phyloP scores from a whole-genome alignment of 2,113 vertebrate genomes.

The Lanius collurio region DNA sequence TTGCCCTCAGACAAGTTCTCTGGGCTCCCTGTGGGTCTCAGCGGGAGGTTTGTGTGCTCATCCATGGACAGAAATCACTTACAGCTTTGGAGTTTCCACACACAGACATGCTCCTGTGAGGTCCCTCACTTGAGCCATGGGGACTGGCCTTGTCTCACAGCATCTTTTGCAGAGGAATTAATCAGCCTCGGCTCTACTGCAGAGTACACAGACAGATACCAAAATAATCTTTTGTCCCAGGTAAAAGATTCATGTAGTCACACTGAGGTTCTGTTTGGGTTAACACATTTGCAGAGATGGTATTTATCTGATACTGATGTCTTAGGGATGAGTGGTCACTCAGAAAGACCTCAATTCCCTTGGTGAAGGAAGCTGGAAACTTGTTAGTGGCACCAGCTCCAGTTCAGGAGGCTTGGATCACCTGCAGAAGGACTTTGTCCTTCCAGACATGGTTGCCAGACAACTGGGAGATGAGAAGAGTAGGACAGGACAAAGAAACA shows the following conservation, averaged over 20 bases:
- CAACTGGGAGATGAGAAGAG: neutral
- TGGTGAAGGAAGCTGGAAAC: neutral
- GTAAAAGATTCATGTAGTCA: neutral
- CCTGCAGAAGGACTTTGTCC: neutral
- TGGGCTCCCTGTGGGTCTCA: neutral
- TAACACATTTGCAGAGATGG: neutral
- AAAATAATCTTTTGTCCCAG: neutral
- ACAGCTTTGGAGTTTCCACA: neutral
- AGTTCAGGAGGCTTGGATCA: neutral
- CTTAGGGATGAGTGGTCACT: neutral
- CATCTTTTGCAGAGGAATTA: neutral
- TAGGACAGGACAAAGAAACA: neutral
- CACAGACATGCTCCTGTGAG: neutral
- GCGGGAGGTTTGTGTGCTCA: neutral
- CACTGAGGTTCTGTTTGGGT: neutral
- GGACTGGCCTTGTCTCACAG: neutral
- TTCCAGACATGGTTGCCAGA: neutral
- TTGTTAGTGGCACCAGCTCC: neutral
- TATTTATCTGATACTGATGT: neutral
- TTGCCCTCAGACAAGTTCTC: neutral
- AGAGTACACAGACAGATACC: neutral
- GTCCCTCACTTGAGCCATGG: fast-evolving
- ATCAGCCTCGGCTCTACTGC: neutral
- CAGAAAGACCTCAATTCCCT: neutral
- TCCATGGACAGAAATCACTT: neutral